Conservation (phyloP, 37 sponge, comb jelly and placozoan genomes). For the Chondrilla cf. caribensis region DNA sequence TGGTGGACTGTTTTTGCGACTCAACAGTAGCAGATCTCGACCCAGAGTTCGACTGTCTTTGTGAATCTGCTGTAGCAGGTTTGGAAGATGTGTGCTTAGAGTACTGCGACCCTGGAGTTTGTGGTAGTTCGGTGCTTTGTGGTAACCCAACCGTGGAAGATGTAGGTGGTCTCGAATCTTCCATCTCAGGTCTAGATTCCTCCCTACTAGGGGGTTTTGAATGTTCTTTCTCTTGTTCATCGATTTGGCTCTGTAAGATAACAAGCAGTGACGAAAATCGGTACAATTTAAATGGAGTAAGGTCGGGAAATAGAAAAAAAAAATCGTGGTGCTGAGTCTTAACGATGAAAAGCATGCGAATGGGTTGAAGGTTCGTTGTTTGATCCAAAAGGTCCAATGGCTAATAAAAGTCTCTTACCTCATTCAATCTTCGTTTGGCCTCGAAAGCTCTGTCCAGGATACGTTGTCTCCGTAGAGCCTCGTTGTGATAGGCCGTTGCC, state of each 20-base stretch:
- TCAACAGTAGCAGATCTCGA: background rate
- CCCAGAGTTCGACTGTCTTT: background rate
- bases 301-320: background rate
- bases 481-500: slow-evolving; percentile 59
- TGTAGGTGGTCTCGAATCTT: background rate
- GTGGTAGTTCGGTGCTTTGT: background rate
- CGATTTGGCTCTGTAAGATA: too few species aligned
- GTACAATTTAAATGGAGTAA: background rate
- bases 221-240: background rate
- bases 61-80: background rate
- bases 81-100: slow-evolving; percentile 15
- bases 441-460: slow-evolving; percentile 41
- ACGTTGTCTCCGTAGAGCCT: slow-evolving; percentile 65
- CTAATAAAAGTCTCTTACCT: too few species aligned
- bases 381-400: too few species aligned
- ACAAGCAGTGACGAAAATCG: background rate
- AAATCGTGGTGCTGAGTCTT: background rate
- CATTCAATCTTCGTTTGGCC: slow-evolving; percentile 16
- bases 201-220: background rate
- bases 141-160: background rate
- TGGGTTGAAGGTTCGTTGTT: too few species aligned
- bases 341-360: too few species aligned
- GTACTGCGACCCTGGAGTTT: background rate
- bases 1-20: background rate
- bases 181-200: background rate